A percentile compares a stretch with the other conserved stretches of the same genome.
Conservation (phyloP, 1,140 invertebrate species). For the Microplitis demolitor region DNA sequence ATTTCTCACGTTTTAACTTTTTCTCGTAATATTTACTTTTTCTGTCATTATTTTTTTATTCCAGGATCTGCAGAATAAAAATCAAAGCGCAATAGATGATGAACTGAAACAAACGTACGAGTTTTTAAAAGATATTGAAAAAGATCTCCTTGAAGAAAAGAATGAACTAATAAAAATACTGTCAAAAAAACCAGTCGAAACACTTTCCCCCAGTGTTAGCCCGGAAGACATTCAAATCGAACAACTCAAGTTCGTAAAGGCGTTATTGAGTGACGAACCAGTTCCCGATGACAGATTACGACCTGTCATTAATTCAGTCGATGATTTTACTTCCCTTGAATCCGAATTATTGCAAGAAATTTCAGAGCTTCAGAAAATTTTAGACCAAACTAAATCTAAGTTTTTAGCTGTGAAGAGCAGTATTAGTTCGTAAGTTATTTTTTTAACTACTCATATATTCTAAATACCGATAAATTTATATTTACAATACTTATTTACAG, state of each 20-base stretch:
- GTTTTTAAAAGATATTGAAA: conserved; percentile 33
- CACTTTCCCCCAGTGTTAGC: not conserved
- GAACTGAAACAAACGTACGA: conserved; percentile 43
- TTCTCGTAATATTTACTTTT: too few relatives aligned
- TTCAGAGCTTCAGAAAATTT: conserved; percentile 4
- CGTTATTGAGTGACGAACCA: conserved; percentile 32
- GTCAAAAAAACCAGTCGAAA: conserved; percentile 33
- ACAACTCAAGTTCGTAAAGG: conserved; percentile 30
- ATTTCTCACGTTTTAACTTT: too few relatives aligned
- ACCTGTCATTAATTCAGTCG: conserved; percentile 39
- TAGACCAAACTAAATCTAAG: conserved; percentile 18
- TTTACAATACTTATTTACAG: conserved; percentile 31
- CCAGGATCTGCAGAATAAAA: too few relatives aligned
- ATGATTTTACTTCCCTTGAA: conserved; percentile 36
- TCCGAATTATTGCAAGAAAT: conserved; percentile 37
- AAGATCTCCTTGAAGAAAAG: conserved; percentile 33
- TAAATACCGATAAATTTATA: conserved; percentile 11
- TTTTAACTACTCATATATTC: not conserved
- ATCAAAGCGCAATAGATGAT: not conserved
- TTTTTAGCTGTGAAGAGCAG: conserved; percentile 30
- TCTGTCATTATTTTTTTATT: too few relatives aligned
- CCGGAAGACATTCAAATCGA: conserved; percentile 36
- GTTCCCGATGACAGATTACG: conserved; percentile 37
- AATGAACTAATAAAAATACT: conserved; percentile 34
- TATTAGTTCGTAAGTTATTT: conserved; percentile 38